A percentile compares a stretch with the other conserved stretches of the same genome.
Evolutionary conservation across 92 coral and sea anemone species (phyloP).

Genomic region (Phenganax marumi): DNA sequence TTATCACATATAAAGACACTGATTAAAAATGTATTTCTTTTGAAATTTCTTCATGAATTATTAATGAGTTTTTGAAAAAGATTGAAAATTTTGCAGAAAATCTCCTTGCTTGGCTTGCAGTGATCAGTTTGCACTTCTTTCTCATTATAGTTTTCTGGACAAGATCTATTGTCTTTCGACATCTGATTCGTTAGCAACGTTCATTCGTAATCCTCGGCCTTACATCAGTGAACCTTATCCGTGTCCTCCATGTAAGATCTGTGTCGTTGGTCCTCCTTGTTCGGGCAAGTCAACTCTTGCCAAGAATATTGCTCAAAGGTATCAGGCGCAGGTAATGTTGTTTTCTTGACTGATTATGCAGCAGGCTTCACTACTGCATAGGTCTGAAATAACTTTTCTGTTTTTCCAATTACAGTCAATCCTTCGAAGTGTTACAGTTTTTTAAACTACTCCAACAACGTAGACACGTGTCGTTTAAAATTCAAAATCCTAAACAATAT

Average conservation of each 20-base stretch:
- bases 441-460: not conserved
- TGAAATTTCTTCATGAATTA: no score
- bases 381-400: no score
- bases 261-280: conserved; percentile 91
- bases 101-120: no score
- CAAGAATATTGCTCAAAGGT: conserved; percentile 68
- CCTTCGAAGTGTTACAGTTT: not conserved
- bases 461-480: not conserved
- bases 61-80: no score
- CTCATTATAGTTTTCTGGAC: conserved; percentile 76
- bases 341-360: no score
- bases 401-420: no score
- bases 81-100: no score
- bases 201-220: conserved; percentile 90
- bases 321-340: conserved; percentile 76
- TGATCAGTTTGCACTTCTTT: not conserved
- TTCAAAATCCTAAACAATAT: no score
- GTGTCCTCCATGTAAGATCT: conserved; percentile 88
- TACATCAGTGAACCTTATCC: conserved; percentile 74
- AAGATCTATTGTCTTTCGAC: conserved; percentile 82
- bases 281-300: conserved; percentile 87
- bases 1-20: no score
- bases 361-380: no score
- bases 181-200: conserved; percentile 72
- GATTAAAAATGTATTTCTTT: no score